Evolutionary conservation across 2,797 vertebrate genomes (phyloP).

Genomic region (Poliocrania exsul): DNA sequence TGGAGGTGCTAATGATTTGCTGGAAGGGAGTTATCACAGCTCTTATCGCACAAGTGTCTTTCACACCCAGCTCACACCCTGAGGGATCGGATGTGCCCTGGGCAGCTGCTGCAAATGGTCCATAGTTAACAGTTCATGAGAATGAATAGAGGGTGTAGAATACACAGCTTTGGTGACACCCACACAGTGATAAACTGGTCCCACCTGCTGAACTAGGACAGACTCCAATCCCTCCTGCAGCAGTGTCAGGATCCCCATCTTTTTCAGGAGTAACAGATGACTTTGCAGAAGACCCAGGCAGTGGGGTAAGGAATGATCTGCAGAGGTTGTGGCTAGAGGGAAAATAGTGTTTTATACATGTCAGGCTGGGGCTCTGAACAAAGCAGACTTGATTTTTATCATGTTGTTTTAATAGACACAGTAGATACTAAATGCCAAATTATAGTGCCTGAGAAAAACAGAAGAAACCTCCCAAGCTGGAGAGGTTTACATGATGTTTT

Average conservation of each 20-base stretch:
- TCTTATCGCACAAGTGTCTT: too few species aligned
- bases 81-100: too few species aligned
- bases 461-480: accelerated
- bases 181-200: too few species aligned
- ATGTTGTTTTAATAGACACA: background rate
- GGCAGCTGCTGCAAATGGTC: too few species aligned
- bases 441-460: background rate
- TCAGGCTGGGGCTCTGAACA: background rate
- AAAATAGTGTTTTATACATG: background rate
- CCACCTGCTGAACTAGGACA: too few species aligned
- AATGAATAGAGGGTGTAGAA: too few species aligned
- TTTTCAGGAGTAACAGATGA: background rate
- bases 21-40: too few species aligned
- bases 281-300: background rate
- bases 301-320: background rate
- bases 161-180: too few species aligned
- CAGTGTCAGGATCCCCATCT: background rate
- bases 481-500: background rate
- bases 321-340: background rate
- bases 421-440: background rate
- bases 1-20: too few species aligned
- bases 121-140: too few species aligned
- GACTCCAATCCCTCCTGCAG: background rate
- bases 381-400: background rate
- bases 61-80: too few species aligned